Conservation (phyloP, 2,113 vertebrate genomes). For the Excalfactoria chinensis region DNA sequence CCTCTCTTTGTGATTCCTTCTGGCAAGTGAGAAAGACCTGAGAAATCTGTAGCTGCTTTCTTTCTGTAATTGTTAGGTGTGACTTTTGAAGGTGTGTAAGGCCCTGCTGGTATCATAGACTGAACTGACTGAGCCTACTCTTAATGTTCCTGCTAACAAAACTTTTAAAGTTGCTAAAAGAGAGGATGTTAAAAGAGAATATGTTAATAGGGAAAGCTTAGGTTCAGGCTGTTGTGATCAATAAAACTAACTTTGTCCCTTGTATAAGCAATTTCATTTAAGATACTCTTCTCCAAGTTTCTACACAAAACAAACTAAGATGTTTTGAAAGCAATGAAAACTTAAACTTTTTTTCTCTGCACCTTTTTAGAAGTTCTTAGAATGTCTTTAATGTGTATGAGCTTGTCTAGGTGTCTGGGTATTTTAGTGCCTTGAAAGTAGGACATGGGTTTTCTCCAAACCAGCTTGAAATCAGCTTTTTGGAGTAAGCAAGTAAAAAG, state of each 20-base stretch:
- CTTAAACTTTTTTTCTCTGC: background rate
- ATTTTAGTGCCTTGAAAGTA: too few species aligned
- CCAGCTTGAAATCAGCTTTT: background rate
- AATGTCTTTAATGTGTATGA: background rate
- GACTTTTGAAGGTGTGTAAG: background rate
- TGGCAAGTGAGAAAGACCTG: background rate
- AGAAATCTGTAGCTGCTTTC: background rate
- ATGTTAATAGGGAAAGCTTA: background rate
- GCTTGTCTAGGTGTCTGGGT: background rate
- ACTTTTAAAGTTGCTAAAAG: background rate
- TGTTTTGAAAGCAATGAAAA: background rate
- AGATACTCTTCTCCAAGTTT: background rate
- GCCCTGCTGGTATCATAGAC: background rate
- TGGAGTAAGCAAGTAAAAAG: background rate
- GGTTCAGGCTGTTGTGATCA: background rate
- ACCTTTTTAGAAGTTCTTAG: background rate
- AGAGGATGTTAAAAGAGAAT: background rate
- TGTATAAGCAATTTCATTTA: background rate
- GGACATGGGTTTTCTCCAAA: background rate
- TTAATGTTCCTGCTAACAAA: background rate
- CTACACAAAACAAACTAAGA: background rate
- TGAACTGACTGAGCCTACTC: background rate
- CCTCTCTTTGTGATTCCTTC: rapidly evolving
- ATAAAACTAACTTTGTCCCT: background rate
- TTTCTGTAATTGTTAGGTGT: background rate